Percentiles rank a stretch among this genome's conserved stretches.
phyloP scores from a whole-genome alignment of 1,140 invertebrate species.

The Himalopsyche phryganea region DNA sequence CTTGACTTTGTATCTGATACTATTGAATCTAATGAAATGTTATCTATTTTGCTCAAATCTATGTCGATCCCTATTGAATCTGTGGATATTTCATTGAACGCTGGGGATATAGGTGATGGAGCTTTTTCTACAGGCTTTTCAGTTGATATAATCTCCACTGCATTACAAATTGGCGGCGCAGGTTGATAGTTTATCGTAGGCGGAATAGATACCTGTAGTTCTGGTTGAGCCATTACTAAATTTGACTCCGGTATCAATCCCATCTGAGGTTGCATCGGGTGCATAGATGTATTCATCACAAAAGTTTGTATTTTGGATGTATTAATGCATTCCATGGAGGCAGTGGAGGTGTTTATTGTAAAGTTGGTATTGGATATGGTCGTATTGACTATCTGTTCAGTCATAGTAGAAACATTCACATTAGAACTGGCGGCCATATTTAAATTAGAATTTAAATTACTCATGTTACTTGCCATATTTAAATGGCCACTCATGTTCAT shows the following conservation, averaged over 20 bases:
- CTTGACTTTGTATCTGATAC: slow-evolving; percentile 24
- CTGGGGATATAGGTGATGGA: background rate
- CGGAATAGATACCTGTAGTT: background rate
- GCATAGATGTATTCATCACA: slow-evolving; percentile 9
- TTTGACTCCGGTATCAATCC: too few relatives aligned
- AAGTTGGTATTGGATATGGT: background rate
- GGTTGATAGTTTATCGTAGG: background rate
- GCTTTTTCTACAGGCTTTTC: background rate
- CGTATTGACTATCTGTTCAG: slow-evolving; percentile 5
- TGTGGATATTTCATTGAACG: slow-evolving; percentile 3
- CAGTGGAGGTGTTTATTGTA: background rate
- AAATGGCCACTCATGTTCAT: too few relatives aligned
- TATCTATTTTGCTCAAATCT: slow-evolving; percentile 17
- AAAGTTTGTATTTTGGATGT: slow-evolving; percentile 4
- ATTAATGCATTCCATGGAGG: background rate
- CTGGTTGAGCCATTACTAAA: background rate
- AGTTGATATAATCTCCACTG: too few relatives aligned
- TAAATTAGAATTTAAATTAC: too few relatives aligned
- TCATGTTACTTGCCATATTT: too few relatives aligned
- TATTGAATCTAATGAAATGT: slow-evolving; percentile 3
- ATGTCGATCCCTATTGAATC: slow-evolving; percentile 21
- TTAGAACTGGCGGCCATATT: background rate
- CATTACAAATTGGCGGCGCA: background rate
- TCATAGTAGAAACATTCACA: background rate
- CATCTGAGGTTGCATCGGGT: background rate